Conservation (phyloP, 92 coral and sea anemone species). For the Bergia puertoricense region DNA sequence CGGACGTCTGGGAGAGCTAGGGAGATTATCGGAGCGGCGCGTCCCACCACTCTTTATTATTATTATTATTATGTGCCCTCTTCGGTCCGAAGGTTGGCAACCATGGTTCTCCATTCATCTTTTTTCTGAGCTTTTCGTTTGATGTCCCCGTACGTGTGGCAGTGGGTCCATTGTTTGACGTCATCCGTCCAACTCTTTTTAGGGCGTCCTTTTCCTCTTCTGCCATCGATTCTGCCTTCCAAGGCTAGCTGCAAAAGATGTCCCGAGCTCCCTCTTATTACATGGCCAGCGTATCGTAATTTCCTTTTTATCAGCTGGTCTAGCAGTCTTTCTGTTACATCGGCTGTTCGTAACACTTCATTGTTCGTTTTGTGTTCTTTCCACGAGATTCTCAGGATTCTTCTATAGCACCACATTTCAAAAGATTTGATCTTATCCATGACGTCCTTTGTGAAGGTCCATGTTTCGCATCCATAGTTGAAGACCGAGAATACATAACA, state of each 20-base stretch:
- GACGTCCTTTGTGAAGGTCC: constrained; percentile 12
- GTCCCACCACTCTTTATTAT: too few relatives aligned
- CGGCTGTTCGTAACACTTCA: background rate
- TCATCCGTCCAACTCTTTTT: background rate
- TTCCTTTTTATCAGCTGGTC: background rate
- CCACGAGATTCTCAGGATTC: constrained; percentile 14
- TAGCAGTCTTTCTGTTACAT: background rate
- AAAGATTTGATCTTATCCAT: background rate
- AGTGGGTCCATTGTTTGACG: background rate
- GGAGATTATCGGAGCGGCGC: too few relatives aligned
- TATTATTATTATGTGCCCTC: background rate
- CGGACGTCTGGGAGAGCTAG: too few relatives aligned
- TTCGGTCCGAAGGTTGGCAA: background rate
- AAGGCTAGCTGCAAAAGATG: background rate
- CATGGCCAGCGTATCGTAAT: background rate
- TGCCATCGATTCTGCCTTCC: background rate
- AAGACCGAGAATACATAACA: constrained; percentile 14
- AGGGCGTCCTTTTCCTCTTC: background rate
- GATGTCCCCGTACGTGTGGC: background rate
- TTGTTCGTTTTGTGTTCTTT: background rate
- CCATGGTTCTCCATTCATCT: background rate
- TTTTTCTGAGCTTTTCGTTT: background rate
- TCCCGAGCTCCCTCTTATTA: background rate
- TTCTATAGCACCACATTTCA: constrained; percentile 20
- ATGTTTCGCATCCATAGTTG: constrained; percentile 28